Conservation (phyloP, 2,888 invertebrate species). For the Tiliacea citrago region DNA sequence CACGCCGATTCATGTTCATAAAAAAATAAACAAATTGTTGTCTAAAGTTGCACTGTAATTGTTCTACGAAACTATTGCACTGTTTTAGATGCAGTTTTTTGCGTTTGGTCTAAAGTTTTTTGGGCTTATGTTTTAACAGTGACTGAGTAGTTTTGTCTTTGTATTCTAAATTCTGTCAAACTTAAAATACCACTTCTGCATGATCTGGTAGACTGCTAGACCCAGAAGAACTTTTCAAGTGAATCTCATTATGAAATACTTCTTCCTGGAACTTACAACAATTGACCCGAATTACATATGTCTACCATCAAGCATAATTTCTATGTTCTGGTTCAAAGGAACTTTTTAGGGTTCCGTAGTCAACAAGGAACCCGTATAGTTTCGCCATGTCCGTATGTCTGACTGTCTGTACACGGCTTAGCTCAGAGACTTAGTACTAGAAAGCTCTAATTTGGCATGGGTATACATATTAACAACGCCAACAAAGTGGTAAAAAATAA, state of each 20-base stretch:
- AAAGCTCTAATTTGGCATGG: too few relatives aligned
- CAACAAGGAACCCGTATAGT: too few relatives aligned
- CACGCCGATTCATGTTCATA: constrained; percentile 7
- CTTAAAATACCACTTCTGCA: not conserved
- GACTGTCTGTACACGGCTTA: too few relatives aligned
- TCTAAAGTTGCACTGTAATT: not conserved
- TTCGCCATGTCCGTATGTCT: too few relatives aligned
- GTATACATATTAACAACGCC: too few relatives aligned
- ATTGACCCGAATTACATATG: not conserved
- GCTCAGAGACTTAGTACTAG: too few relatives aligned
- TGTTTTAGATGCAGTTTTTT: constrained; percentile 9
- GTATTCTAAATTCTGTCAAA: not conserved
- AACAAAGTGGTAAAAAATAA: too few relatives aligned
- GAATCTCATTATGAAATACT: not conserved
- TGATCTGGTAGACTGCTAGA: not conserved
- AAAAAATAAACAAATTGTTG: constrained; percentile 10
- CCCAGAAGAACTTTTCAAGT: not conserved
- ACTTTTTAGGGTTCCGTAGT: too few relatives aligned
- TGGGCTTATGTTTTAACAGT: not conserved
- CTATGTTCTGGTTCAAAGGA: not conserved
- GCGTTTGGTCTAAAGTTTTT: not conserved
- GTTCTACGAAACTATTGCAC: not conserved
- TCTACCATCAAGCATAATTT: not conserved
- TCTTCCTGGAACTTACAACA: not conserved
- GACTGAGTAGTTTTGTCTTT: not conserved